phyloP scores from a whole-genome alignment of 2,113 vertebrate genomes.

The Hypanus sabinus region DNA sequence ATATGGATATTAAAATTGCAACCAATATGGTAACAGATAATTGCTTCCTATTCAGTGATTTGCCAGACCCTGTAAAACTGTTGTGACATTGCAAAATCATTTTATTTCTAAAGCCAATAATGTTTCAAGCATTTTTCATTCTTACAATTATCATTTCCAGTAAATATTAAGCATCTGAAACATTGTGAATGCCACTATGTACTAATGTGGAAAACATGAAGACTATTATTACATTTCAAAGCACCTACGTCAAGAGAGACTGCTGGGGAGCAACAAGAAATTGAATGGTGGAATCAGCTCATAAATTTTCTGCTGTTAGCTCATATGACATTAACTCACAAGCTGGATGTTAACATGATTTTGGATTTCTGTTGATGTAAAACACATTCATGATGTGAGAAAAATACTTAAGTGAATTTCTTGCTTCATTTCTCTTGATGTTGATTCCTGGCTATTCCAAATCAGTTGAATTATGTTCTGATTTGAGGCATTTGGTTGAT shows the following conservation, averaged over 20 bases:
- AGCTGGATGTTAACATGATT: not conserved
- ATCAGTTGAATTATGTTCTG: not conserved
- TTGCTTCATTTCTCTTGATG: not conserved
- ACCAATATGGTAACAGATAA: no score
- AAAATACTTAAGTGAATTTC: not conserved
- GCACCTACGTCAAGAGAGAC: not conserved
- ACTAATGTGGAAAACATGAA: not conserved
- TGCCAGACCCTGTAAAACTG: not conserved
- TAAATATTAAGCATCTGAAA: not conserved
- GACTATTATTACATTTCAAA: not conserved
- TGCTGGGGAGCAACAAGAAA: not conserved
- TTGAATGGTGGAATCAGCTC: not conserved
- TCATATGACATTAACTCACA: not conserved
- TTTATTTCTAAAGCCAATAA: not conserved
- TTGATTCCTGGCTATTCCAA: not conserved
- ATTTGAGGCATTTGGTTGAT: not conserved
- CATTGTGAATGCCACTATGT: not conserved
- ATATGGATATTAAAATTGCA: no score
- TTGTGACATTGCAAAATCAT: not conserved
- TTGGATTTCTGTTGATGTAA: not conserved
- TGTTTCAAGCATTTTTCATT: no score
- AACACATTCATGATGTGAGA: not conserved
- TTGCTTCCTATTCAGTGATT: not conserved
- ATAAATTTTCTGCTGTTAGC: not conserved
- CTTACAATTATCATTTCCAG: not conserved